Conservation (phyloP, 2,797 vertebrate species). For the Pyrrhura leucotis region DNA sequence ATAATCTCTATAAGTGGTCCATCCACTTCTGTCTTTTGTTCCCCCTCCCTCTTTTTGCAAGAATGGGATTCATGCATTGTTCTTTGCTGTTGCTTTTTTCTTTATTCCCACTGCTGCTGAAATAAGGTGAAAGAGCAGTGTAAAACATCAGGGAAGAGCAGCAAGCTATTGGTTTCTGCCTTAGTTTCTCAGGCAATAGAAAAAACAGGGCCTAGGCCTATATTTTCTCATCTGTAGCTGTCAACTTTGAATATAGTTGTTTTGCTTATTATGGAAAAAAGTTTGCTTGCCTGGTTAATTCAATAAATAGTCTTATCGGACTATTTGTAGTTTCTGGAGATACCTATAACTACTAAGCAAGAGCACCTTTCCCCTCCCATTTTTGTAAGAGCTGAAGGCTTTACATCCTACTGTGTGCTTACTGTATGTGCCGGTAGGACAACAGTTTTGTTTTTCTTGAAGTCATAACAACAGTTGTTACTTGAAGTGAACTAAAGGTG, state of each 20-base stretch:
- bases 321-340: background rate
- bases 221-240: background rate
- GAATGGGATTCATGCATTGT: background rate
- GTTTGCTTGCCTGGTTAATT: background rate
- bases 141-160: background rate
- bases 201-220: background rate
- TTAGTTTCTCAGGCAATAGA: background rate
- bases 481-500: background rate
- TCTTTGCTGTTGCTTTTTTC: background rate
- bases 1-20: constrained; percentile 43
- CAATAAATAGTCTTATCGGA: background rate
- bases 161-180: background rate
- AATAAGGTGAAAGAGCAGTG: background rate
- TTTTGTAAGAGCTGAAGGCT: background rate
- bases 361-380: background rate
- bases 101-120: background rate
- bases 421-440: background rate
- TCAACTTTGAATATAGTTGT: background rate
- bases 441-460: background rate
- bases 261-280: background rate
- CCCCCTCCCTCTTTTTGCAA: background rate
- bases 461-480: background rate
- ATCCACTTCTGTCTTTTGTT: constrained; percentile 3
- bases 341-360: background rate
- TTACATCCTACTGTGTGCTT: background rate